Base-by-base conservation (phyloP, 2,888 invertebrate genomes). In the Leucania comma region DNA sequence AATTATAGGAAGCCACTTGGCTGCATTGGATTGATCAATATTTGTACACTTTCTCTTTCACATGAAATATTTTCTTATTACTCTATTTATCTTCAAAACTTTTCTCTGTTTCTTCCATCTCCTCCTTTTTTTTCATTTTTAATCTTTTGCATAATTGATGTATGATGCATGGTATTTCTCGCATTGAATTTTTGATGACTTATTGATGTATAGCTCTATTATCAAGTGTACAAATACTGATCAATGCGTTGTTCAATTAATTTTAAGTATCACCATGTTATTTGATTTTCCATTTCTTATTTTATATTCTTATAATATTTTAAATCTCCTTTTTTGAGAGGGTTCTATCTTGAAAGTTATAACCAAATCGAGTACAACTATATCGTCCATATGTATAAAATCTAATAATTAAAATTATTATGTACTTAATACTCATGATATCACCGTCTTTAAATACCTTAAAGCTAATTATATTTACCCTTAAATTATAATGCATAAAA, bases 1-100 rank as follows among this genome's bases (percentile, higher is more conserved):
- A 84, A 71, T 64, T 51, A 60, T 89, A 87, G 84, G 81, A 56
- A 57, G 57, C 50, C 62, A 20, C n/a, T 68, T 51, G 51, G 53
- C 53, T 38, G 29, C 20, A 32, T 29, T 60, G 53, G 62, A 14
- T 70, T 69, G 68, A n/a, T 78, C 67, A 78, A 72, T 84, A 69
- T 80, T 70, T 60, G 24, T 67, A 68, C 12, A 29, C 51, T 68
- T 8, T 60, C 8, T 53, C 2, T 42, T 42, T 42, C 14, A 29
- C 54, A n/a, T n/a, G n/a, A n/a, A n/a, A n/a, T n/a, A n/a, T 10
- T 50, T 4, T 29, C 29, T 29, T 10, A 29, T 58, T 20, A 10
- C 3, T 2, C 12, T 6, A 8, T n/a, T 12, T 56, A 17, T 51
- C 14, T 53, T 26, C 6, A n/a, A 48, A 48, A 42, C 17, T 14